Evolutionary conservation across 2,888 invertebrate species (phyloP), one percentile per base, ranked within the genome.

Genomic region (Archips xylosteana): DNA sequence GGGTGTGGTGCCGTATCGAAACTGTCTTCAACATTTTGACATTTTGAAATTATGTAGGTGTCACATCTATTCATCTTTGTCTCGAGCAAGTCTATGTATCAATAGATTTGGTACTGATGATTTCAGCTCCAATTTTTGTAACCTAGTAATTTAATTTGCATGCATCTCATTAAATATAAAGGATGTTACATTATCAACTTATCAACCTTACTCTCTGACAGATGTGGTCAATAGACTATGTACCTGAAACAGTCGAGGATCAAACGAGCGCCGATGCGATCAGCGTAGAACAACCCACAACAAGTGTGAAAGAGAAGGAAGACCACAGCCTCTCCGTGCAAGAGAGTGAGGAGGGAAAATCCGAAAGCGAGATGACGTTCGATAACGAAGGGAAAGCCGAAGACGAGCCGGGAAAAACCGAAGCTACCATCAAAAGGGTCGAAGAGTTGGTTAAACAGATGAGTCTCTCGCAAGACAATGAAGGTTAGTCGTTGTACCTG

Each of bases 181-280:
- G 6, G 5, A 39, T 39, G 39, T 39, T n/a, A 49, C n/a, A 49
- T 13, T 5, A 5, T 4, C n/a, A 49, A 0, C 5, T n/a, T 3
- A 39, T 39, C 39, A 39, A 39, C 39, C 49, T 45, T 71, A 67
- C 75, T 64, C 66, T 77, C 82, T 9, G 32, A 9, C 85, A 98
- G 98, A 99, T 99, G 99, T 99, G 99, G 99, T 98, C 98, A 10
- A 96, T 99, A 85, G 98, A 99, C 89, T 98, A 98, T 87, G 96
- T 98, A 63, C 83, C 94, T 77, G 90, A 91, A 79, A 84, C 89
- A 76, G 92, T 95, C 74, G 92, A 95, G 4, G 91, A 88, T 54
- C 95, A 94, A 47, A 86, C 88, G 61, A 95, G 94, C 60, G 85
- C 88, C 71, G 94, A 95, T 60, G 91, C 80, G 5, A 79, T 78